Evolutionary conservation across 1,140 invertebrate species (phyloP).

Genomic region (Cylas formicarius): DNA sequence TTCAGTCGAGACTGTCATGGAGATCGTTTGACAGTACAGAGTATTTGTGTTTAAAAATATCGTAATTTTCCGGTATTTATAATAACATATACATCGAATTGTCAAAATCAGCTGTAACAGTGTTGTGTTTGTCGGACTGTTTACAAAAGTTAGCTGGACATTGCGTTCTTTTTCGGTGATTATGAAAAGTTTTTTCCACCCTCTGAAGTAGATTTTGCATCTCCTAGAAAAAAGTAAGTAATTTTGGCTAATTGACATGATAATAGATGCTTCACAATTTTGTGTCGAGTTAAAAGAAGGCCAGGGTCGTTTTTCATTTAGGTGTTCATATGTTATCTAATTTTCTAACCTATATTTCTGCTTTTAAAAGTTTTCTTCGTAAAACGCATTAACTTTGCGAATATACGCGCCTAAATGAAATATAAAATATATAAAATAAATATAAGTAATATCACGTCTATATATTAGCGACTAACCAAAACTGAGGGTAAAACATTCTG

Average conservation of each 20-base stretch:
- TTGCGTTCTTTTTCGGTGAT: constrained; percentile 11
- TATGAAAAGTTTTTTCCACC: constrained; percentile 21
- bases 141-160: constrained; percentile 21
- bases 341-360: too few species aligned
- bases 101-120: constrained; percentile 24
- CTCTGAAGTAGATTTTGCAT: constrained; percentile 22
- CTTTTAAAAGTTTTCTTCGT: too few species aligned
- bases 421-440: too few species aligned
- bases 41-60: constrained; percentile 39
- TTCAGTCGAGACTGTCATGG: constrained; percentile 37
- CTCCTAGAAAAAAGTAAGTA: constrained; percentile 15
- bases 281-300: too few species aligned
- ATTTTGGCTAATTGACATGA: constrained; percentile 1
- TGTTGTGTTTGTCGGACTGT: constrained; percentile 18
- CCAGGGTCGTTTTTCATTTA: too few species aligned
- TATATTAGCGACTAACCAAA: too few species aligned
- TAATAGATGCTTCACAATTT: neutral
- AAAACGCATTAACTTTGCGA: too few species aligned
- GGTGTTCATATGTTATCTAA: too few species aligned
- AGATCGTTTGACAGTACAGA: constrained; percentile 34
- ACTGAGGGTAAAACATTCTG: too few species aligned
- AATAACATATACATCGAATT: constrained; percentile 28
- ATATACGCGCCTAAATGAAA: too few species aligned
- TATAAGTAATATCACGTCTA: too few species aligned
- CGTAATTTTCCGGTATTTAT: constrained; percentile 35